Evolutionary conservation across 2,888 invertebrate species (phyloP).

Genomic region (Sclerodermus sp.): DNA sequence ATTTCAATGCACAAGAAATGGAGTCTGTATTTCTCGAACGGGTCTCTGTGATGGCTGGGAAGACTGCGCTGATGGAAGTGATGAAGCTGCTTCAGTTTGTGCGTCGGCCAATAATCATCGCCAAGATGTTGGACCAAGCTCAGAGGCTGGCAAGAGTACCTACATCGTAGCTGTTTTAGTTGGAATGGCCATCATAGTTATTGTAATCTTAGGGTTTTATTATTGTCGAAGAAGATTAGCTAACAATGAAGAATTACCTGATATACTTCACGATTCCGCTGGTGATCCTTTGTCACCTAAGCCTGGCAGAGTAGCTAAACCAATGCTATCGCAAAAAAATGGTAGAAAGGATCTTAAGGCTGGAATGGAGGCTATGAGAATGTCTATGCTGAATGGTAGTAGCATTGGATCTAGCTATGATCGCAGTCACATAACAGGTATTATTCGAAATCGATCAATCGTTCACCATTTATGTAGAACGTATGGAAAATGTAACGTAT

Average conservation of each 20-base stretch:
- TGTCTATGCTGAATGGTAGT: constrained; percentile 68
- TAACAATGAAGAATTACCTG: constrained; percentile 58
- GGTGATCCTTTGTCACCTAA: constrained; percentile 69
- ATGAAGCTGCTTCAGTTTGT: constrained; percentile 72
- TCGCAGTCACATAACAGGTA: constrained; percentile 71
- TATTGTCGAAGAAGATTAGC: constrained; percentile 61
- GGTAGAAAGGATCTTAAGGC: constrained; percentile 49
- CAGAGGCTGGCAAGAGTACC: constrained; percentile 59
- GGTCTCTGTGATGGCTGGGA: constrained; percentile 76
- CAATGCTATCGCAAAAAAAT: constrained; percentile 50
- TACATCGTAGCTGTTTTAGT: constrained; percentile 64
- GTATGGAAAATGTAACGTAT: neutral
- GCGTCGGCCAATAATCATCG: constrained; percentile 55
- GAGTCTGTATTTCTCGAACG: constrained; percentile 70
- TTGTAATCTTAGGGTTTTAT: constrained; percentile 61
- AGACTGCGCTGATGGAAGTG: constrained; percentile 80
- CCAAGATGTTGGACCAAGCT: constrained; percentile 42
- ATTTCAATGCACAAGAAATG: constrained; percentile 74
- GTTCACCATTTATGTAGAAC: no score
- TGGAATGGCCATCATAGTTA: constrained; percentile 62
- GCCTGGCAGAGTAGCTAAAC: constrained; percentile 53
- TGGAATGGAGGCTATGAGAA: constrained; percentile 62
- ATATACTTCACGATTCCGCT: constrained; percentile 66
- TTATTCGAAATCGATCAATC: no score
- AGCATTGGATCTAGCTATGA: constrained; percentile 69